Evolutionary conservation across 1,140 invertebrate species (phyloP).

Genomic region (Apis dorsata): DNA sequence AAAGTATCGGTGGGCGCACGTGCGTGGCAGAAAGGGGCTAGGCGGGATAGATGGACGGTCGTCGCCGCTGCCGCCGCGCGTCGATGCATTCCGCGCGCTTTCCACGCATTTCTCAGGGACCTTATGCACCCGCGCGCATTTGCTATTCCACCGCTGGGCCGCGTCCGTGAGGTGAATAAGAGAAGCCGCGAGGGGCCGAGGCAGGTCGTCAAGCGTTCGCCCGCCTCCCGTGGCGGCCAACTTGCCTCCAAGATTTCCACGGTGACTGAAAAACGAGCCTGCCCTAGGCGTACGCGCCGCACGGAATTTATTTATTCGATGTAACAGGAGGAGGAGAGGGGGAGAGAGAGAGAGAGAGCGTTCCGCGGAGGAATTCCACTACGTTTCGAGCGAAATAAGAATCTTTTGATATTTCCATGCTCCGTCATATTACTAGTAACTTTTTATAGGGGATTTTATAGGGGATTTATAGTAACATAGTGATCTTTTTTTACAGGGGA

Average conservation of each 20-base stretch:
- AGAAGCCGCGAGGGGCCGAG: conserved; percentile 39
- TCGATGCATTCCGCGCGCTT: conserved; percentile 75
- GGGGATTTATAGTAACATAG: too few relatives aligned
- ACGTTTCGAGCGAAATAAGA: too few relatives aligned
- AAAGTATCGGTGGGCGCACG: conserved; percentile 63
- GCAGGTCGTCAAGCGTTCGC: conserved; percentile 49
- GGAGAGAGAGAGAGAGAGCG: background rate
- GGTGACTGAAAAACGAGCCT: conserved; percentile 25
- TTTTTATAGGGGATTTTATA: too few relatives aligned
- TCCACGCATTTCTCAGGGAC: conserved; percentile 75
- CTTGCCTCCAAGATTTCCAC: conserved; percentile 32
- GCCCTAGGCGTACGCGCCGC: background rate
- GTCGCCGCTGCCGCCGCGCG: conserved; percentile 33
- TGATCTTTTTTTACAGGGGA: too few relatives aligned
- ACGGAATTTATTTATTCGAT: conserved; percentile 17
- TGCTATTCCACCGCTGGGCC: conserved; percentile 76
- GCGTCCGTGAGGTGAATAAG: conserved; percentile 75
- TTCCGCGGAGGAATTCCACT: too few relatives aligned
- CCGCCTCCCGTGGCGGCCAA: background rate
- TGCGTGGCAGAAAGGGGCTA: conserved; percentile 69
- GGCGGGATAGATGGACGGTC: conserved; percentile 70
- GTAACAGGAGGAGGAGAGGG: background rate
- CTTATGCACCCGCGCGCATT: conserved; percentile 69
- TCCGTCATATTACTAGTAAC: too few relatives aligned
- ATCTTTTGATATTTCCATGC: too few relatives aligned